These are phyloP conservation scores for Cheilinus undulatus DNA, from an alignment of 2,113 vertebrate genomes.

Conservation along the genomic window DNA sequence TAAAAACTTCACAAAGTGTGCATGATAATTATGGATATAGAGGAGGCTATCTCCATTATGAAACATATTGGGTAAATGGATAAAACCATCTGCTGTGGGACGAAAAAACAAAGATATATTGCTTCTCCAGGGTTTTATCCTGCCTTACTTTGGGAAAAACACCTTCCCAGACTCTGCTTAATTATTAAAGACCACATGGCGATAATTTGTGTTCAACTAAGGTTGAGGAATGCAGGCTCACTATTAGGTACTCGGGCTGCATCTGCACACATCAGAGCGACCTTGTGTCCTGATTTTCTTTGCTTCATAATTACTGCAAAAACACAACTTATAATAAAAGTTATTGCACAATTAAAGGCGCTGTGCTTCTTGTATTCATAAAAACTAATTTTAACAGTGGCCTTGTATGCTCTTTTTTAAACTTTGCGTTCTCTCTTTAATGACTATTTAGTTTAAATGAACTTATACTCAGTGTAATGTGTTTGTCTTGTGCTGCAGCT, in stretches of 20 bases:
- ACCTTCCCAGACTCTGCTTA: constrained; percentile 3
- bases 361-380: neutral
- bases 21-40: neutral
- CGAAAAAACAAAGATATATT: constrained; percentile 23
- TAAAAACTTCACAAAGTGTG: neutral
- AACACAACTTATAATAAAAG: no score
- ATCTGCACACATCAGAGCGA: constrained; percentile 1
- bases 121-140: constrained; percentile 13
- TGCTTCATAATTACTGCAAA: neutral
- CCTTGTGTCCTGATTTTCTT: constrained; percentile 9
- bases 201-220: constrained; percentile 40
- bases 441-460: no score
- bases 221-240: constrained; percentile 16
- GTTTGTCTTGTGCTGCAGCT: constrained; percentile 35
- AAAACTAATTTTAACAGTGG: neutral
- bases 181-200: constrained; percentile 39
- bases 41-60: constrained; percentile 1
- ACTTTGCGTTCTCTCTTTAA: neutral
- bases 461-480: neutral
- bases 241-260: neutral
- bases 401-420: neutral
- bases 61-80: constrained; percentile 32
- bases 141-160: constrained; percentile 2
- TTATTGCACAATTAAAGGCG: neutral
- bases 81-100: constrained; percentile 30